Conservation (phyloP, 2,797 vertebrate genomes). For the Coccyzus lansbergi region DNA sequence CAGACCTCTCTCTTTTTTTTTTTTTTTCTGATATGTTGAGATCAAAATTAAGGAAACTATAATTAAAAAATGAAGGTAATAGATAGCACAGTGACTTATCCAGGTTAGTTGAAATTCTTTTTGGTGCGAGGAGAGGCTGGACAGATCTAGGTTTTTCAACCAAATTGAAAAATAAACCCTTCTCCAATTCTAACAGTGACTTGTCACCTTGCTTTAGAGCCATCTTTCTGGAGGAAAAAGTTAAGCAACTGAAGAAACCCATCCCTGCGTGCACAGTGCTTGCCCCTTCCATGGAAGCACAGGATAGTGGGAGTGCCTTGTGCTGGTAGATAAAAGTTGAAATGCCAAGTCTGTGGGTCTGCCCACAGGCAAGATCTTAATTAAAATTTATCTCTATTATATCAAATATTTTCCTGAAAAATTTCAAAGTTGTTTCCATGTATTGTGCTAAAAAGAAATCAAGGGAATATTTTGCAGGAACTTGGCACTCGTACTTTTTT, state of each 20-base stretch:
- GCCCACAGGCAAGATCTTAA: constrained; percentile 55
- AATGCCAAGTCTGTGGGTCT: constrained; percentile 39
- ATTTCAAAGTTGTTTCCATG: constrained; percentile 17
- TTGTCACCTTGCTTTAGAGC: neutral
- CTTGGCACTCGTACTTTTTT: neutral
- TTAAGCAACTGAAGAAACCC: neutral
- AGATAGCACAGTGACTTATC: constrained; percentile 1
- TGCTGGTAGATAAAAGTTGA: constrained; percentile 6
- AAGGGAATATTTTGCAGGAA: neutral
- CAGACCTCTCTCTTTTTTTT: constrained; percentile 4
- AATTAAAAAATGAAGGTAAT: neutral
- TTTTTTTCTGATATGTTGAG: constrained; percentile 46
- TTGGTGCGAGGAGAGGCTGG: neutral
- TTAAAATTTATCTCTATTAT: constrained; percentile 59
- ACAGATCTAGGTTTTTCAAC: neutral
- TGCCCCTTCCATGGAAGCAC: neutral
- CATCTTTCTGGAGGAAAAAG: neutral
- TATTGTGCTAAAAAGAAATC: neutral
- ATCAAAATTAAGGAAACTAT: constrained; percentile 43
- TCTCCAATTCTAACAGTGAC: neutral
- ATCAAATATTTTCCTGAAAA: constrained; percentile 46
- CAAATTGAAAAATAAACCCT: neutral
- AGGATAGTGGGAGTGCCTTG: constrained; percentile 42
- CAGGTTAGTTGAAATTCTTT: neutral
- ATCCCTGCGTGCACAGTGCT: neutral